Base-by-base conservation (phyloP, 2,797 vertebrate genomes). In the Hemibagrus guttatus region DNA sequence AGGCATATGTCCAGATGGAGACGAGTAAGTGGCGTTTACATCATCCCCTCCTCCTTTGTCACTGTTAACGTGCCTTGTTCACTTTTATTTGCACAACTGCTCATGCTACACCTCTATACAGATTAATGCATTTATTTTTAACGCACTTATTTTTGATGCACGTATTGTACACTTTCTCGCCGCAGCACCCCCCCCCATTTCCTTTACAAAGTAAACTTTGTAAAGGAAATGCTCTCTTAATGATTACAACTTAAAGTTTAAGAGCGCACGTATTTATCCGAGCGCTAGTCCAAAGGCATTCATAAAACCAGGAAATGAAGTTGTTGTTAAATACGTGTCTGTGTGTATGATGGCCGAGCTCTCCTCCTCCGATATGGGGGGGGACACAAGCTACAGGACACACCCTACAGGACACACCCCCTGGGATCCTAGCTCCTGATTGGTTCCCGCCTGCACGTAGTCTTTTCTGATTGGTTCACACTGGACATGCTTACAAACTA, bases 1-100 rank as follows among this genome's bases (percentile, higher is more conserved):
- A 87, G 97, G 97, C 92, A 96, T 97, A 88, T 99, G 97, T 87
- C 97, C 97, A 0, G 97, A 98, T 93, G 97, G 97, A 94, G 97
- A 98, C 87, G 97, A 97, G 97, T 99, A 93, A 97, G 97, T 96
- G 81, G 28, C 58, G 6, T 17, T 59, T 83, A 28, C 64, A 83
- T 16, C 64, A 58, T 16, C 49, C 7, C 8, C 35, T 39, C 35
- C 4, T 26, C 35, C 35, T 54, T 16, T 23, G 21, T 21, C 68
- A 28, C n/a, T n/a, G 17, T 28, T 13, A 12, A 21, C 21, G 9
- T 63, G 26, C 59, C 28, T 2, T 31, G 6, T 31, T 68, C 16
- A 35, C 31, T 39, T 8, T 69, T 8, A 35, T 11, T 39, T 31
- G 1, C 12, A 21, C 3, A 19, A 69, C 3, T 11, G 31, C 0